These are phyloP conservation scores for Indicator maculatus DNA, from an alignment of 2,113 vertebrate genomes.

Conservation along the genomic window DNA sequence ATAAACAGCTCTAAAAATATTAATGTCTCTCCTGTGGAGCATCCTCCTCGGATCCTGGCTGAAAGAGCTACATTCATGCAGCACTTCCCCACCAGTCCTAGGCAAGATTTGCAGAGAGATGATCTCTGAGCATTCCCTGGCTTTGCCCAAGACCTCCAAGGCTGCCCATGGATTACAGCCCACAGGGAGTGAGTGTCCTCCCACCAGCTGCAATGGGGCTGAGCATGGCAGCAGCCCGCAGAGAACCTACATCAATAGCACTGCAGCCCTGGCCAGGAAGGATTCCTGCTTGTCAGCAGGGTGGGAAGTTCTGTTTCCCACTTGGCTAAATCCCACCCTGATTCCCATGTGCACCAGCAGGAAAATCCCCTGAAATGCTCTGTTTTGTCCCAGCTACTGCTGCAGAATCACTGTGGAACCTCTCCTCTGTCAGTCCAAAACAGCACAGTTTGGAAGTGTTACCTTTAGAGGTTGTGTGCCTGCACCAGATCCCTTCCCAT, in stretches of 20 bases:
- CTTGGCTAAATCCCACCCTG: background rate
- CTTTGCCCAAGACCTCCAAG: background rate
- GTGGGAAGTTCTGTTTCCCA: background rate
- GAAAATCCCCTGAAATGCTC: background rate
- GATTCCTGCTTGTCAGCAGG: background rate
- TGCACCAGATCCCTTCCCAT: background rate
- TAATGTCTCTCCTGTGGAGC: background rate
- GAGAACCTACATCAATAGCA: fast-evolving
- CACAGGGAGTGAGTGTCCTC: background rate
- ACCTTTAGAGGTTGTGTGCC: fast-evolving
- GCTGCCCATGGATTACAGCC: background rate
- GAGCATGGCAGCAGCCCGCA: background rate
- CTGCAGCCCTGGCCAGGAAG: fast-evolving
- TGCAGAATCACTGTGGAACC: background rate
- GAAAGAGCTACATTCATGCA: fast-evolving
- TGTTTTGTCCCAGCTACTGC: fast-evolving
- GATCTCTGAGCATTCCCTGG: background rate
- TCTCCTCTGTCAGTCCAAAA: background rate
- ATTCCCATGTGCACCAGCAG: background rate
- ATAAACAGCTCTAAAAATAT: conserved; percentile 49
- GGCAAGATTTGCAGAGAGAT: background rate
- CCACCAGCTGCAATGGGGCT: background rate
- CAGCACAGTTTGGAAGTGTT: fast-evolving
- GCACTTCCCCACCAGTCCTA: background rate
- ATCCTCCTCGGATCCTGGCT: background rate